Conservation (phyloP, 1,140 invertebrate species). For the Brachystomella parvula region DNA sequence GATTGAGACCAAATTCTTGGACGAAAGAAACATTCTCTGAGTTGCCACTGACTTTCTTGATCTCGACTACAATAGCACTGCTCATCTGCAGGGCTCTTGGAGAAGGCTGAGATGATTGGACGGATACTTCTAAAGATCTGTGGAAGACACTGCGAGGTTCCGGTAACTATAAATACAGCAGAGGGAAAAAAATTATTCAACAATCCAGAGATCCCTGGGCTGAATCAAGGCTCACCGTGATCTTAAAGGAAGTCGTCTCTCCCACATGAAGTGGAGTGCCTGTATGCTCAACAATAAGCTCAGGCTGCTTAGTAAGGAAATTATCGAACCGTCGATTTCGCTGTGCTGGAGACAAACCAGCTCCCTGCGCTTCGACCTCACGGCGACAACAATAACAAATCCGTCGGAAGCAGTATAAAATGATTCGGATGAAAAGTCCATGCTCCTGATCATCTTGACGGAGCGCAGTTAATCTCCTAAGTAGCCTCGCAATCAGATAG, state of each 20-base stretch:
- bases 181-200: neutral
- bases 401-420: neutral
- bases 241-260: neutral
- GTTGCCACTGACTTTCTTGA: neutral
- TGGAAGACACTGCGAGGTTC: neutral
- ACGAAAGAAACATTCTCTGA: conserved; percentile 12
- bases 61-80: neutral
- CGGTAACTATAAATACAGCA: neutral
- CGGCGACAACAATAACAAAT: too few relatives aligned
- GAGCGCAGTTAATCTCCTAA: neutral
- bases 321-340: neutral
- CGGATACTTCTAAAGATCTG: neutral
- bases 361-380: too few relatives aligned
- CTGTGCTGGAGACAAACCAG: too few relatives aligned
- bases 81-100: neutral
- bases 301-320: conserved; percentile 1
- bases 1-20: conserved; percentile 11
- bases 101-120: neutral
- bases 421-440: too few relatives aligned
- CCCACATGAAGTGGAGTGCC: neutral
- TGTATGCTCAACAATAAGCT: neutral
- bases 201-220: neutral
- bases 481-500: neutral
- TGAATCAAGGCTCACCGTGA: neutral
- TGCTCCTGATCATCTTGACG: conserved; percentile 3